Base-by-base conservation (phyloP, 2,113 vertebrate genomes). In the Excalfactoria chinensis region DNA sequence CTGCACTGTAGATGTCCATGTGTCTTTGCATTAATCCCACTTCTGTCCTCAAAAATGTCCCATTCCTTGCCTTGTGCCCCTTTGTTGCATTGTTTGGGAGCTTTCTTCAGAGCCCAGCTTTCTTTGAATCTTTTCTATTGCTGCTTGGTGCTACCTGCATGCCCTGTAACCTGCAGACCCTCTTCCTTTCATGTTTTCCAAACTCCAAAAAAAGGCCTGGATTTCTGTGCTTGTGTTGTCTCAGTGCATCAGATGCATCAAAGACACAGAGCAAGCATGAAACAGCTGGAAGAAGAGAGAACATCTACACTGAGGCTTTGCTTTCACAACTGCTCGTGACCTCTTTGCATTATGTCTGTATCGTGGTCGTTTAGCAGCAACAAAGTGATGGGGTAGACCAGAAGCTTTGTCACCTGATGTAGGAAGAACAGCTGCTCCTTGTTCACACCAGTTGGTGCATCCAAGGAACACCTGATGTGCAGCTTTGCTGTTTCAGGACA, bases 391-490 rank as follows among this genome's bases (percentile, higher is more conserved):
- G n/a, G 15, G 30, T 43, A 37, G 35, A 13, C 41, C 59, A 48
- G 53, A 93, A 58, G 13, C 40, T 74, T 3, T 4, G 76, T n/a
- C 35, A 51, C 49, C 37, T 48, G 85, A 25, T 28, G 60, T 6
- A 13, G 51, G 21, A 91, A 7, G 28, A 75, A 22, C 1, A 5
- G 13, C 21, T 35, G 19, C 34, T 91, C 21, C 66, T 69, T 91
- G 55, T 9, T 35, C 73, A 71, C 22, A 22, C 30, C 26, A 16
- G 18, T 0, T 58, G 55, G 46, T n/a, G 4, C 32, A 40, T 56
- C 15, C 32, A 18, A 51, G 4, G 1, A 49, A 12, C 0, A 0
- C 17, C 28, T 59, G 3, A 0, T 30, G 21, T 49, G n/a, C 58
- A 72, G 53, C 59, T 84, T 81, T 59, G 43, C 41, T 72, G 5